Base-by-base conservation (phyloP, 2,888 invertebrate species). In the Cantharis nigra region DNA sequence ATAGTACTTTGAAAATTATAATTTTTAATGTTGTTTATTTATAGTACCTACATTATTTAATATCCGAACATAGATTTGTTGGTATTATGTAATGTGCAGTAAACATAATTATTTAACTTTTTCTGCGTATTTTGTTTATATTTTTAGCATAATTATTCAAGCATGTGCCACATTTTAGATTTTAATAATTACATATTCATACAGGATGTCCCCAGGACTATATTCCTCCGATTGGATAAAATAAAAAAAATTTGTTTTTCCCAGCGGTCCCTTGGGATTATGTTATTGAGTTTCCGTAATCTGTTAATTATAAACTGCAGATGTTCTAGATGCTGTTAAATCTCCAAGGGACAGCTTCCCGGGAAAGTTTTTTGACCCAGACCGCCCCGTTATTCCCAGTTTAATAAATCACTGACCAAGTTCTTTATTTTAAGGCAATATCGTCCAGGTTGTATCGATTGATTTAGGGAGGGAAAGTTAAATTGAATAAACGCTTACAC, bases 401-500 rank as follows among this genome's bases (percentile, higher is more conserved):
- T 33, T 33, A n/a, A 49, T 49, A 49, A 49, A 49, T 49, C 49
- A n/a, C 49, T 5, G n/a, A 49, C 49, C 49, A n/a, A n/a, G n/a
- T 49, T 49, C 13, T 49, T 49, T 49, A 49, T 49, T 49, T 49
- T 33, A 33, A 33, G 2, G 33, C 33, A 33, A 33, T 16, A 16
- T 16, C 16, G 16, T 16, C 16, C 16, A 16, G 16, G 16, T 16
- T 16, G 16, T 33, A 33, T 13, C 49, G 49, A 49, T 49, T 49
- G n/a, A 49, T 49, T 49, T 5, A 5, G 49, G n/a, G n/a, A 49
- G 1, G 49, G n/a, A 49, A 49, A n/a, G n/a, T n/a, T 49, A 49
- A 13, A n/a, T 49, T n/a, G 3, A 73, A 73, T 73, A 73, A 73
- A 73, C 73, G 69, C 11, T 62, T 67, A 23, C 20, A 69, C 62